These are phyloP conservation scores for Brienomyrus brachyistius DNA, from an alignment of 2,113 vertebrate species.

Conservation along the genomic window DNA sequence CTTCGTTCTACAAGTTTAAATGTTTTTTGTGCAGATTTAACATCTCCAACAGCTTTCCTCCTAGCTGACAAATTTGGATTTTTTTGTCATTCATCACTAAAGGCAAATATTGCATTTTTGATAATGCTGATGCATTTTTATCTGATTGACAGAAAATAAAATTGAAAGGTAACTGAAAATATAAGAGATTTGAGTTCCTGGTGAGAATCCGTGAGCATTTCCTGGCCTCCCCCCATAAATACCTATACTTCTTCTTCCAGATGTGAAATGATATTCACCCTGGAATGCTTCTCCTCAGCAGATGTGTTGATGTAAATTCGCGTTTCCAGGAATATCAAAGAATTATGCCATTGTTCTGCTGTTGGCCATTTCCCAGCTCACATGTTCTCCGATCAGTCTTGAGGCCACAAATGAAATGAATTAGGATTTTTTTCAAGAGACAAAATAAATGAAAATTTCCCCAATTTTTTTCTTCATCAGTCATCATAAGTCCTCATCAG, in stretches of 20 bases:
- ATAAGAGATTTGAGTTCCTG: neutral
- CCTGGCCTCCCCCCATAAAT: neutral
- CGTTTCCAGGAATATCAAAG: neutral
- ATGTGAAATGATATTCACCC: neutral
- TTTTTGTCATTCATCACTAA: neutral
- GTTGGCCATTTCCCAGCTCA: neutral
- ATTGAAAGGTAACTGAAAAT: neutral
- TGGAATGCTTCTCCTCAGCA: neutral
- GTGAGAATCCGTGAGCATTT: neutral
- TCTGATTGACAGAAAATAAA: neutral
- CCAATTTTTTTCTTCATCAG: neutral
- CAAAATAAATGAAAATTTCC: neutral
- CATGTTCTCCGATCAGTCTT: neutral
- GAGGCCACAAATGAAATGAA: neutral
- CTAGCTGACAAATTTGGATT: neutral
- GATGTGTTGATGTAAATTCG: neutral
- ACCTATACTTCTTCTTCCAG: neutral
- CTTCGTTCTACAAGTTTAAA: neutral
- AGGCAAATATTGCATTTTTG: neutral
- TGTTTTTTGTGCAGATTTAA: neutral
- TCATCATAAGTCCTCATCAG: neutral
- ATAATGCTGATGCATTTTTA: neutral
- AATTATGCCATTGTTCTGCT: neutral
- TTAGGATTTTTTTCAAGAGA: neutral
- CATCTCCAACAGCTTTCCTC: neutral